These are phyloP conservation scores for Cebuella pygmaea DNA, from an alignment of 2,797 vertebrate genomes.

Conservation along the genomic window DNA sequence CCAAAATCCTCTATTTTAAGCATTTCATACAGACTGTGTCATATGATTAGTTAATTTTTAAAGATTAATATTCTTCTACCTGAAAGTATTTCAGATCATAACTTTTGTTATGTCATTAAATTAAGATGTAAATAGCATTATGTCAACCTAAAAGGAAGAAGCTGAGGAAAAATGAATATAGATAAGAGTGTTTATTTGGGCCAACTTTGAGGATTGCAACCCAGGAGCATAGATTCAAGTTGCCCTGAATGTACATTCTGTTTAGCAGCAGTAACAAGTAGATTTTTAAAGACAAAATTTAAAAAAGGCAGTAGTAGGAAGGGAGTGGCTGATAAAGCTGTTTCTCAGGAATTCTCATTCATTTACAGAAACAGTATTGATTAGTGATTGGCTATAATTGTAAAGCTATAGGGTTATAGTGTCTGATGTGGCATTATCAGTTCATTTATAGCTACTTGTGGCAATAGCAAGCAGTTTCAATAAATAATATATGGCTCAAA, in stretches of 20 bases:
- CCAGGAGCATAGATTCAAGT: background rate
- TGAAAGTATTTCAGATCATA: background rate
- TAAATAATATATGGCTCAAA: background rate
- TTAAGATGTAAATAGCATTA: background rate
- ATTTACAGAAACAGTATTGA: background rate
- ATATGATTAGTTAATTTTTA: background rate
- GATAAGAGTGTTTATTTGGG: background rate
- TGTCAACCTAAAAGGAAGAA: background rate
- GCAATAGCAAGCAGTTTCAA: background rate
- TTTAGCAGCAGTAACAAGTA: background rate
- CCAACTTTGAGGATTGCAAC: background rate
- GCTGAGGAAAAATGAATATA: background rate
- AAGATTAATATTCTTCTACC: background rate
- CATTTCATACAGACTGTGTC: background rate
- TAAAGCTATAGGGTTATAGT: background rate
- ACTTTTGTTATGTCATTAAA: constrained; percentile 2
- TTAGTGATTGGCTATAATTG: background rate
- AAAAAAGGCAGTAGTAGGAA: background rate
- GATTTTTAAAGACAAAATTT: background rate
- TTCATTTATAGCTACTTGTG: background rate
- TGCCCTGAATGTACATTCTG: background rate
- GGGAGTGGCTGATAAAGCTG: background rate
- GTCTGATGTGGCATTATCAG: background rate
- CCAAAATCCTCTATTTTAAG: background rate
- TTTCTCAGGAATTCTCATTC: background rate